These are phyloP conservation scores for Temnopleurus reevesii DNA, from an alignment of 53 echinoderm and acorn worm species.

Conservation along the genomic window DNA sequence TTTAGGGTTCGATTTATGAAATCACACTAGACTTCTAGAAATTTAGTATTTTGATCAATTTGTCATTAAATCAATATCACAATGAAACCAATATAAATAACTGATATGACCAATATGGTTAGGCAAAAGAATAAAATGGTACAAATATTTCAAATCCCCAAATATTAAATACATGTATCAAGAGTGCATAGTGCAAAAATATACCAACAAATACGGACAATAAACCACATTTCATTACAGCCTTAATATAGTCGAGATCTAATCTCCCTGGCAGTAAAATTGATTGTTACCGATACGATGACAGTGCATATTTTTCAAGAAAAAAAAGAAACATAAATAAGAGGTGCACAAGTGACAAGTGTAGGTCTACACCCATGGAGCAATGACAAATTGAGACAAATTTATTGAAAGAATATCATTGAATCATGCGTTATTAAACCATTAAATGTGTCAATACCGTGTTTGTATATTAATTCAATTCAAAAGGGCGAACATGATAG, in stretches of 20 bases:
- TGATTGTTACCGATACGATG: neutral
- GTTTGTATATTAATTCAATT: too few relatives aligned
- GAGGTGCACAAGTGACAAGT: neutral
- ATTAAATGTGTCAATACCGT: too few relatives aligned
- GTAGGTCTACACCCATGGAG: neutral
- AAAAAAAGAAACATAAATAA: neutral
- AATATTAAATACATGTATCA: too few relatives aligned
- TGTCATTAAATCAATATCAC: neutral
- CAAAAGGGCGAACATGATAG: neutral
- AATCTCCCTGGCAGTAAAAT: neutral
- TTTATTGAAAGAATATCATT: neutral
- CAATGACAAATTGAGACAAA: neutral
- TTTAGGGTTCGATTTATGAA: too few relatives aligned
- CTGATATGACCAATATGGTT: neutral
- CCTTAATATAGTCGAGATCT: neutral
- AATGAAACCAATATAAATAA: neutral
- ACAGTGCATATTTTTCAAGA: neutral
- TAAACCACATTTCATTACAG: neutral
- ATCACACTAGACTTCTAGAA: too few relatives aligned
- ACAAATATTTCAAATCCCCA: neutral
- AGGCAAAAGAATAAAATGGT: neutral
- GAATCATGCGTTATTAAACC: too few relatives aligned
- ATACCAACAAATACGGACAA: neutral
- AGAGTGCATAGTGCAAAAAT: neutral
- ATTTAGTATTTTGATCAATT: too few relatives aligned